A percentile compares a stretch with the other conserved stretches of the same genome.
These are phyloP conservation scores for Anseranas semipalmata DNA, from an alignment of 2,113 vertebrate genomes.

Conservation along the genomic window DNA sequence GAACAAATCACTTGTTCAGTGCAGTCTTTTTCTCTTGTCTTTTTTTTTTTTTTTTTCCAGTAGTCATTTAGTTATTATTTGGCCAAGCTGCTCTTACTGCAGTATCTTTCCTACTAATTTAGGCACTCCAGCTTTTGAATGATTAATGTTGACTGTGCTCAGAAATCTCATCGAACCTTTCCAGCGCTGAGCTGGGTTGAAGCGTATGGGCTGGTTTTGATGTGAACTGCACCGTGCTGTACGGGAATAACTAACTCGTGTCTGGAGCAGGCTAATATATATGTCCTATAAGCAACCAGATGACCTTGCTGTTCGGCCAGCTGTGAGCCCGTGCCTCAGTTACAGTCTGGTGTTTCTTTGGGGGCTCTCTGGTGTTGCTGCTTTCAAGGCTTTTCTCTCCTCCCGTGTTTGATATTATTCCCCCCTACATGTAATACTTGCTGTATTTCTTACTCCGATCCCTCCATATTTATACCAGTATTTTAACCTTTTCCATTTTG, in stretches of 20 bases:
- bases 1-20: neutral
- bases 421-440: neutral
- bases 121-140: conserved; percentile 22
- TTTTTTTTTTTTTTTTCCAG: neutral
- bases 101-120: conserved; percentile 22
- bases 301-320: neutral
- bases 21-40: neutral
- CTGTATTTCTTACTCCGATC: neutral
- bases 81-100: neutral
- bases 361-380: neutral
- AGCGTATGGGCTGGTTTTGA: neutral
- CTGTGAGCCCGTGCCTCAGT: neutral
- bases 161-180: neutral
- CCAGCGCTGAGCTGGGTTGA: neutral
- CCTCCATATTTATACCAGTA: neutral
- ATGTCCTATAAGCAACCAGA: neutral
- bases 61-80: conserved; percentile 53
- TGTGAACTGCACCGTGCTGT: neutral
- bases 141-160: conserved; percentile 12
- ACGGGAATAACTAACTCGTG: neutral
- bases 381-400: neutral
- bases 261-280: neutral
- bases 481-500: neutral
- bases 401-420: neutral
- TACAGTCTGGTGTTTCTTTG: neutral